phyloP scores from a whole-genome alignment of 2,888 invertebrate genomes.

The Dynastes maya region DNA sequence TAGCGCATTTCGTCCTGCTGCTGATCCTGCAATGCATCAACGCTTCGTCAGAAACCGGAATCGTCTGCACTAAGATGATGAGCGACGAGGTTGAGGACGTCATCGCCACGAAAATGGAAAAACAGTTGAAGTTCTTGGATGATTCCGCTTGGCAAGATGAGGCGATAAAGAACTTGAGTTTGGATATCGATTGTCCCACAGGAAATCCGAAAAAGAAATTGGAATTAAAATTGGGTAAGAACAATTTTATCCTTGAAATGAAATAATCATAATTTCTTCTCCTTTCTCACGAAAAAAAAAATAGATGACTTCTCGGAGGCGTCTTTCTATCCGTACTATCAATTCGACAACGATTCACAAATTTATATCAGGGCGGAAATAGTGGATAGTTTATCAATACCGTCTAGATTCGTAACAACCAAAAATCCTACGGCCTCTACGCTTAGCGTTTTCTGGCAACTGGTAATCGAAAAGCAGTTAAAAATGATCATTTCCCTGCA shows the following conservation, averaged over 20 bases:
- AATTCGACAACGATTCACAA: slow-evolving; percentile 65
- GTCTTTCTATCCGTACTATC: slow-evolving; percentile 65
- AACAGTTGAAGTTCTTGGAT: slow-evolving; percentile 65
- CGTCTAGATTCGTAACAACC: slow-evolving; percentile 68
- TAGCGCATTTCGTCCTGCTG: slow-evolving; percentile 70
- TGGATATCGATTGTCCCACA: slow-evolving; percentile 45
- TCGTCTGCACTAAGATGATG: slow-evolving; percentile 62
- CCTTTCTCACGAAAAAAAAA: no score
- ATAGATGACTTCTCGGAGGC: slow-evolving; percentile 64
- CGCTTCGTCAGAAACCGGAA: slow-evolving; percentile 63
- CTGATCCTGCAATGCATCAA: slow-evolving; percentile 65
- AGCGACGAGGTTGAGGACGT: slow-evolving; percentile 60
- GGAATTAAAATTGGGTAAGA: slow-evolving; percentile 65
- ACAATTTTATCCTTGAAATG: neutral
- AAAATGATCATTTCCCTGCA: slow-evolving; percentile 68
- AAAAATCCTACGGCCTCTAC: slow-evolving; percentile 70
- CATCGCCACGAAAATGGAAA: slow-evolving; percentile 61
- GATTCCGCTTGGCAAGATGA: slow-evolving; percentile 69
- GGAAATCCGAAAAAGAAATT: slow-evolving; percentile 67
- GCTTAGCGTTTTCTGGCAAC: slow-evolving; percentile 70
- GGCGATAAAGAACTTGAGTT: slow-evolving; percentile 63
- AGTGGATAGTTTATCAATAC: slow-evolving; percentile 67
- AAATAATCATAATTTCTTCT: neutral
- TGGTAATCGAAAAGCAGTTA: slow-evolving; percentile 68
- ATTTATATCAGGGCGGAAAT: slow-evolving; percentile 70